Evolutionary conservation across 1,140 invertebrate species (phyloP), one percentile per base, ranked within the genome.

Genomic region (Lepeophtheirus salmonis): DNA sequence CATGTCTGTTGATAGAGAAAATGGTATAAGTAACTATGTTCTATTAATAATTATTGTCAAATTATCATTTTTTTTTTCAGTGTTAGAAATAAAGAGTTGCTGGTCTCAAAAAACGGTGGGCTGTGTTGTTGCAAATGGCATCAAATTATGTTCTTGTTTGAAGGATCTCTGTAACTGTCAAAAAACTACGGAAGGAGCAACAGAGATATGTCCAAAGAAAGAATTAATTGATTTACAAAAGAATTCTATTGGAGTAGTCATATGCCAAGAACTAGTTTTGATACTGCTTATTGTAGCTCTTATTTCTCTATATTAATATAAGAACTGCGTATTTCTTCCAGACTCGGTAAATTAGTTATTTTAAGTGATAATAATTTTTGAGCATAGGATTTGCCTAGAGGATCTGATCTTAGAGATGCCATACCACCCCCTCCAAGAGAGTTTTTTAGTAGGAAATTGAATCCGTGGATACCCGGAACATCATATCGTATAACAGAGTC

Each of bases 351-450:
- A 62, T 70, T 64, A 23, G 65, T 65, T 6, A 75, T 60, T 63
- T 68, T 58, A 62, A 74, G 71, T 58, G 74, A 72, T 12, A 73
- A 66, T 22, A 75, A 61, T 65, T 73, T 70, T 66, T 75, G 74
- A 30, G 67, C 74, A 51, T 69, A 68, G 12, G 71, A 73, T 67
- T 75, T 75, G 18, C 74, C 73, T 67, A 74, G 73, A 49, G 74
- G 72, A 65, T 76, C 74, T 67, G 68, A 69, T 20, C 73, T 62
- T 49, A 76, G 65, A 6, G 74, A 75, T 3, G 74, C 72, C 20
- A 75, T 69, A 14, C 74, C 74, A 18, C 74, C 74, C 41, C 74
- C 74, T 17, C 73, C 74, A 14, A 76, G 65, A 10, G 67, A 66
- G 56, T 72, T 65, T 50, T 69, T 65, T n/a, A 76, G 62, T 3